Evolutionary conservation across 2,888 invertebrate genomes (phyloP).

Genomic region (Sympetrum striolatum): DNA sequence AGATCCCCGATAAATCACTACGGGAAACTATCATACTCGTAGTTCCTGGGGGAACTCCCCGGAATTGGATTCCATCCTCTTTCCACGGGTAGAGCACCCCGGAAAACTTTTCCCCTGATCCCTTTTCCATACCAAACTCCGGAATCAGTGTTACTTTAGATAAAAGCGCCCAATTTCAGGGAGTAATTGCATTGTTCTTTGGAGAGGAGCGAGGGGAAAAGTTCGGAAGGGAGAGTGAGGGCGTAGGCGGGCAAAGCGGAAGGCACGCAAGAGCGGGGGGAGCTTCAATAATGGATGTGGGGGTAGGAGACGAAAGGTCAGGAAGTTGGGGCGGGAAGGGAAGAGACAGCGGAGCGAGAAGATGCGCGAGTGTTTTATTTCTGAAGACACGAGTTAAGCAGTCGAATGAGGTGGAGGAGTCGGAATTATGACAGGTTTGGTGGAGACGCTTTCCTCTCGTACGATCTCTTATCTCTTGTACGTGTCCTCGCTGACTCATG

Average conservation of each 20-base stretch:
- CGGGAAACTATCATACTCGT: too few relatives aligned
- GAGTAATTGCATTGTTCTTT: background rate
- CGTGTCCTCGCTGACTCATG: too few relatives aligned
- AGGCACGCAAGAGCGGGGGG: background rate
- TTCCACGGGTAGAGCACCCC: too few relatives aligned
- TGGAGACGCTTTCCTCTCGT: too few relatives aligned
- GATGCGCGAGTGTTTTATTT: background rate
- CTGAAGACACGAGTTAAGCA: too few relatives aligned
- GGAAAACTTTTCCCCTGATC: too few relatives aligned
- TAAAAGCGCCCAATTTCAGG: background rate
- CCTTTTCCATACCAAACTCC: background rate
- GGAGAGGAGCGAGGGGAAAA: background rate
- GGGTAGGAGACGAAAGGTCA: background rate
- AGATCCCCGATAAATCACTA: too few relatives aligned
- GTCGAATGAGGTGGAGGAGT: too few relatives aligned
- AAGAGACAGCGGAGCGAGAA: background rate
- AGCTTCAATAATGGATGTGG: background rate
- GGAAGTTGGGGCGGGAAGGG: background rate
- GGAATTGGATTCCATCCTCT: too few relatives aligned
- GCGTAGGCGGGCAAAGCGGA: background rate
- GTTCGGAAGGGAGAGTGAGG: background rate
- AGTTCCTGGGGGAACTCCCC: too few relatives aligned
- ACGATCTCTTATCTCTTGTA: too few relatives aligned
- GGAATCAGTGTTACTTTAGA: background rate
- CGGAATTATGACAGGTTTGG: too few relatives aligned